Evolutionary conservation across 2,113 vertebrate species (phyloP), one percentile per base, ranked within the genome.

Genomic region (Syngnathoides biaculeatus): DNA sequence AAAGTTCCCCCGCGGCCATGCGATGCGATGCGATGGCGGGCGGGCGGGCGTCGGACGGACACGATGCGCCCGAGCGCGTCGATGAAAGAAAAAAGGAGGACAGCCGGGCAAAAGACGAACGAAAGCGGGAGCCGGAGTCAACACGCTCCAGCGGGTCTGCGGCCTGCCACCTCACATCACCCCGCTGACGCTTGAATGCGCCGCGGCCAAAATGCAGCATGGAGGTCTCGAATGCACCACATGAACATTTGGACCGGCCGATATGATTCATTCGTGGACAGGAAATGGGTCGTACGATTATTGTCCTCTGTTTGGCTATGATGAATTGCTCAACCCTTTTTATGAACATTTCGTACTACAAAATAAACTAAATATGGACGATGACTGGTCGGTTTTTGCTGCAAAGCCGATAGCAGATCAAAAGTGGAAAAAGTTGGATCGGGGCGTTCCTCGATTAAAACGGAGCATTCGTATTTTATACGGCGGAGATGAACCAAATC

Each of bases 81-180:
- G 12, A 14, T 60, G 58, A 15, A 68, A 12, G 55, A 35, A 76
- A 72, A 72, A 73, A 75, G 39, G 68, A 74, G 68, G 73, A 68
- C 65, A 43, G 42, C 12, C 66, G 59, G 72, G 55, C 66, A 60
- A 69, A 47, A 68, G 38, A 66, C n/a, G 56, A 80, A 74, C 74
- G 17, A 57, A 78, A 60, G 68, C 77, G 76, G 77, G 72, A 48
- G 40, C 42, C 38, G 39, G 30, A 60, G 30, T n/a, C 19, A 42
- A n/a, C 24, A 61, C n/a, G 79, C 86, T 79, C 79, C 75, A 78
- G 53, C 81, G 84, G 78, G 77, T 89, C 85, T 89, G 86, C 65
- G 70, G 79, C 74, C 83, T 89, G 89, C 80, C 89, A 87, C 82
- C 83, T 86, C 72, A 24, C 60, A 90, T 90, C 82, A 88, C 58